These are phyloP conservation scores for Prochilodus magdalenae DNA, from an alignment of 2,113 vertebrate genomes.

Conservation along the genomic window DNA sequence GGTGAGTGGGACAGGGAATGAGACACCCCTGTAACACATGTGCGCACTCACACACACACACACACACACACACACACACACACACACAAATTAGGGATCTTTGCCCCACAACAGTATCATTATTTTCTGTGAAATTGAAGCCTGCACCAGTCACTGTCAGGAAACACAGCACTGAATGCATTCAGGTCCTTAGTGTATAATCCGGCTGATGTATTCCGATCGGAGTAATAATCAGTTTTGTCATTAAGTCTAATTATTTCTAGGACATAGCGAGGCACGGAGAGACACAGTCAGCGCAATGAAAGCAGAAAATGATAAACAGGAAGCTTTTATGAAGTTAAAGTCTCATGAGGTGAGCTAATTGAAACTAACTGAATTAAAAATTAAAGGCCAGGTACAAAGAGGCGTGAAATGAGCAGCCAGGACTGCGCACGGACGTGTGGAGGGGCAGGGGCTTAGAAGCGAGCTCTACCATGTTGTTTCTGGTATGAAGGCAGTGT, in stretches of 20 bases:
- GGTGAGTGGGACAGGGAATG: conserved; percentile 77
- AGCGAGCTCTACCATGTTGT: too few relatives aligned
- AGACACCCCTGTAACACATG: not conserved
- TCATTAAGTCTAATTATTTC: not conserved
- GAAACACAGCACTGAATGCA: not conserved
- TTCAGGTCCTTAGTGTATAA: not conserved
- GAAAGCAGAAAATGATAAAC: too few relatives aligned
- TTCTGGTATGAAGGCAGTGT: too few relatives aligned
- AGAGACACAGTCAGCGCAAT: not conserved
- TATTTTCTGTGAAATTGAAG: not conserved
- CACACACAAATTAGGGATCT: not conserved
- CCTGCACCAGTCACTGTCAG: not conserved
- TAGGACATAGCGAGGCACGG: not conserved
- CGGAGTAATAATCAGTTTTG: not conserved
- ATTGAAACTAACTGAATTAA: too few relatives aligned
- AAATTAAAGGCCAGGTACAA: too few relatives aligned
- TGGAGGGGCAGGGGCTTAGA: too few relatives aligned
- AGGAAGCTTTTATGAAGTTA: too few relatives aligned
- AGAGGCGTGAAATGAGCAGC: too few relatives aligned
- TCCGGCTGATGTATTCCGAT: not conserved
- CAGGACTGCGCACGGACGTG: too few relatives aligned
- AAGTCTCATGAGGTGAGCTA: too few relatives aligned
- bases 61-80: not conserved
- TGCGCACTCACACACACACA: not conserved
- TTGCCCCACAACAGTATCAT: not conserved